Evolutionary conservation across 2,888 invertebrate species (phyloP).

Genomic region (Glyphotaelius pellucidus): DNA sequence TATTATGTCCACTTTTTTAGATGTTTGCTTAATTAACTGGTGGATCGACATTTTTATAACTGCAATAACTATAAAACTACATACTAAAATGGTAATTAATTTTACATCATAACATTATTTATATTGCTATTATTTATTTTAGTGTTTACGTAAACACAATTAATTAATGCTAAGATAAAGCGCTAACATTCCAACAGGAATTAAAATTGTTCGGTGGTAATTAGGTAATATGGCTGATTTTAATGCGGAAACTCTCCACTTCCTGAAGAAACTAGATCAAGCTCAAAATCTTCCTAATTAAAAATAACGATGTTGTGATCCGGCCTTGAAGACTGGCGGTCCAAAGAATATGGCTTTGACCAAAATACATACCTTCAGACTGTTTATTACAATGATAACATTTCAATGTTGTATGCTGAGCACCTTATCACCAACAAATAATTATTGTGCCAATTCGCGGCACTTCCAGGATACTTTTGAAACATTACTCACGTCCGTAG

Average conservation of each 20-base stretch:
- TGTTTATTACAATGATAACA: not conserved
- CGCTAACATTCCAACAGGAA: not conserved
- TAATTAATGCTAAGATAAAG: not conserved
- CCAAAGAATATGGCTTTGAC: constrained; percentile 21
- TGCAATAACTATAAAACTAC: too few species aligned
- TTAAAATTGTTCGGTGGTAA: not conserved
- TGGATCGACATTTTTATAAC: too few species aligned
- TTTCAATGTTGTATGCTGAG: constrained; percentile 12
- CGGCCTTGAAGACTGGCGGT: constrained; percentile 4
- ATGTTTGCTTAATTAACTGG: too few species aligned
- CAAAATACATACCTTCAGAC: constrained; percentile 30
- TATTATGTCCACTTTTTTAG: too few species aligned
- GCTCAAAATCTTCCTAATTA: constrained; percentile 36
- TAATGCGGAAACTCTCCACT: not conserved
- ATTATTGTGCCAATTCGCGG: not conserved
- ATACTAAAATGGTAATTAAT: not conserved
- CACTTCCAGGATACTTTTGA: constrained; percentile 30
- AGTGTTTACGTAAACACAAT: not conserved
- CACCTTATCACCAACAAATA: constrained; percentile 13
- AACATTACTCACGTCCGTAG: constrained; percentile 3
- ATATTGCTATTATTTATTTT: not conserved
- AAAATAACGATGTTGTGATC: constrained; percentile 18
- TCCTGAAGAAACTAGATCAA: constrained; percentile 43
- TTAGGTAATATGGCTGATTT: not conserved
- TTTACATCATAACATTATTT: not conserved